Conservation (phyloP, 2,113 vertebrate genomes). For the Agapornis roseicollis region DNA sequence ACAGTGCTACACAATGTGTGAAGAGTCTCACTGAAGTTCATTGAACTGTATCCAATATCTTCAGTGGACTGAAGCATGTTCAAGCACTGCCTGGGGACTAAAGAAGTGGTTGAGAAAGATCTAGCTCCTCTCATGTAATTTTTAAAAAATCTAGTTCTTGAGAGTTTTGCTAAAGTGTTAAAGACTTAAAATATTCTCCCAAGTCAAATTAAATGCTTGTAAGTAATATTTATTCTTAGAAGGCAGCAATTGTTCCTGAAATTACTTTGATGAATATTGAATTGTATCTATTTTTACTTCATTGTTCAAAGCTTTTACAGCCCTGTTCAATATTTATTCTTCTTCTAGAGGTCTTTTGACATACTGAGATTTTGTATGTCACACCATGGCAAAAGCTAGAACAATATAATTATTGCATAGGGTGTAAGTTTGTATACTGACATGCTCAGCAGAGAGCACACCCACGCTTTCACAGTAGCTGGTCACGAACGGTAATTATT, state of each 20-base stretch:
- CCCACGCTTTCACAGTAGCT: not conserved
- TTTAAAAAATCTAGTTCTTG: not conserved
- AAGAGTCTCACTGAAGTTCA: not conserved
- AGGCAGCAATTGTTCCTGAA: not conserved
- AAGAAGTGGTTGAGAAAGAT: not conserved
- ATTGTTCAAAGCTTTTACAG: not conserved
- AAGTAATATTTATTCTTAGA: not conserved
- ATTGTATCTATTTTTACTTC: conserved; percentile 12
- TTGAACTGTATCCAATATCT: not conserved
- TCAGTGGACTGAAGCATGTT: not conserved
- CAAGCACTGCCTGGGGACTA: not conserved
- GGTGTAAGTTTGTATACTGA: not conserved
- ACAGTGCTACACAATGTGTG: not conserved
- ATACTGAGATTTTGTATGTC: not conserved
- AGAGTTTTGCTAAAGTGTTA: not conserved
- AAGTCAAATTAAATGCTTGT: not conserved
- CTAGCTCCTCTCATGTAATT: not conserved
- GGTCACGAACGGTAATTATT: not conserved
- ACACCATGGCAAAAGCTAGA: not conserved
- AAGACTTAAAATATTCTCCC: not conserved
- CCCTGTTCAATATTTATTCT: not conserved
- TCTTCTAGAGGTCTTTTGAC: not conserved
- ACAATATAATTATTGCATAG: not conserved
- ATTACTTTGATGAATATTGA: conserved; percentile 21
- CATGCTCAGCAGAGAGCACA: not conserved